Evolutionary conservation across 2,888 invertebrate species (phyloP), one percentile per base, ranked within the genome.

Genomic region (Dynastes grantii): DNA sequence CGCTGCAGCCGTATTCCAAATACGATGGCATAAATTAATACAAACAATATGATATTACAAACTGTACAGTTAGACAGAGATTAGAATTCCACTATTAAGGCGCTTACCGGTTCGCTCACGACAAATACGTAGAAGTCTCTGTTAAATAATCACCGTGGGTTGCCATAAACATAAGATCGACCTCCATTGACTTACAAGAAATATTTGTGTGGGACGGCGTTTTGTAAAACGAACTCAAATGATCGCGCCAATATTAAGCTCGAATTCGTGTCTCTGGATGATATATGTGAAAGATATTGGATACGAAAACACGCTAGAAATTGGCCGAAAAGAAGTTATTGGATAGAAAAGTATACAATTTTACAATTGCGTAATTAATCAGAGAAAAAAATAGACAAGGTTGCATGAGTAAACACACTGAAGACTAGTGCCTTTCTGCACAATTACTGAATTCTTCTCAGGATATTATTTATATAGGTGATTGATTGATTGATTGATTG

Each of bases 121-220:
- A 75, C 73, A 75, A 75, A 75, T 75, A 75, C 61, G 73, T 75
- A 75, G 73, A 75, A 75, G 61, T 61, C 73, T 61, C 29, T 61
- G 51, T 51, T 68, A 68, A 68, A 68, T 75, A 75, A 75, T 75
- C 73, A 61, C 73, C 22, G 73, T 75, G 73, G 73, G 73, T 27
- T 29, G 73, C 73, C 61, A 61, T 61, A 75, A 73, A 75, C 73
- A 75, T 22, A 75, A 45, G 73, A 75, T 61, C 73, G 73, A 75
- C 73, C 73, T 75, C 73, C 61, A 75, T 75, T 75, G 73, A 75
- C 73, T 61, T 40, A 61, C 61, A 45, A n/a, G 45, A 75, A 75
- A 75, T 75, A 75, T 75, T 75, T 75, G 73, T 75, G 73, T 75
- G 45, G 73, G 73, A 75, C 49, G 73, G 13, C 6, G 61, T 75